Conservation (phyloP, 2,113 vertebrate species). For the Coptodon rendalli region DNA sequence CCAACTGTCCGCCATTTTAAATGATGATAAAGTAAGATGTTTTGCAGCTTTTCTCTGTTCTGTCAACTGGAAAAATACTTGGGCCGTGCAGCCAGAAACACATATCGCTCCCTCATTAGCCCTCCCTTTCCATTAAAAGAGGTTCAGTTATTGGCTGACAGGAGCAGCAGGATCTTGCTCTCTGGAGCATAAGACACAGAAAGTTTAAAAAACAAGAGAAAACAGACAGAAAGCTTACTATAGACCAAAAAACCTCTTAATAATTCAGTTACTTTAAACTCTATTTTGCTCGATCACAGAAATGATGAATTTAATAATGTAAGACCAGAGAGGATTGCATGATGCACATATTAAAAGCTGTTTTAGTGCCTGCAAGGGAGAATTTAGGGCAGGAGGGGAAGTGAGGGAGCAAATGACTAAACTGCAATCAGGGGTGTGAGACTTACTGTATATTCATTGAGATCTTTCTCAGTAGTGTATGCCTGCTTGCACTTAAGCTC, state of each 20-base stretch:
- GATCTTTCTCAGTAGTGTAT: not conserved
- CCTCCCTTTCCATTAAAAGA: not conserved
- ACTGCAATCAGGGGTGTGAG: constrained; percentile 1
- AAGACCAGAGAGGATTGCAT: constrained; percentile 17
- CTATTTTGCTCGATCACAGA: constrained; percentile 18
- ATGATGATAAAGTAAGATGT: not conserved
- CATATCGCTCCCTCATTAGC: constrained; percentile 7
- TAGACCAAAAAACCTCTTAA: constrained; percentile 13
- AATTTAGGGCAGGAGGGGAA: not conserved
- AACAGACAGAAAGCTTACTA: not conserved
- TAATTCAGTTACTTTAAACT: constrained; percentile 32
- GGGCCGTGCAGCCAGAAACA: not conserved
- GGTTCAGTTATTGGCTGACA: not conserved
- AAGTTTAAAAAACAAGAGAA: not conserved
- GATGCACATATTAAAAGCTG: constrained; percentile 18
- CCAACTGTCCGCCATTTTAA: not conserved
- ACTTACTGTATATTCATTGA: constrained; percentile 36
- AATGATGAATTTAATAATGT: constrained; percentile 32
- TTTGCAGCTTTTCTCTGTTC: not conserved
- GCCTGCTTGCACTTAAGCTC: constrained; percentile 33
- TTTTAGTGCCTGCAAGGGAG: not conserved
- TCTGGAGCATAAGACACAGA: not conserved
- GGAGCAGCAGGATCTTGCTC: not conserved
- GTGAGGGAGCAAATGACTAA: not conserved
- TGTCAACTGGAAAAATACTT: not conserved